Conservation (phyloP, 2,888 invertebrate genomes). For the Palloptera scutellata region DNA sequence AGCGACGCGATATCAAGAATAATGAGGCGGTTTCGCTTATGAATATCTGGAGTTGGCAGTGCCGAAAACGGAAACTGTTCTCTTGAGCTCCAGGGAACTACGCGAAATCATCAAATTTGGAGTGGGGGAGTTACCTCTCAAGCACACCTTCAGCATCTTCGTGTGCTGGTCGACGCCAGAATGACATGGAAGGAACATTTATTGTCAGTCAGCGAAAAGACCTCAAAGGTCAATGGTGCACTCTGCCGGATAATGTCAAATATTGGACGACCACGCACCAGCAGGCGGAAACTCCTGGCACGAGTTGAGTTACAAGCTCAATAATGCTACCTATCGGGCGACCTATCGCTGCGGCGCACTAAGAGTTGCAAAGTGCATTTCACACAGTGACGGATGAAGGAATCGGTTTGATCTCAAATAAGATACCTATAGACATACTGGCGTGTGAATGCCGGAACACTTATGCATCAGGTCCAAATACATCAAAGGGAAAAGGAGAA, state of each 20-base stretch:
- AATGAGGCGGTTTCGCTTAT: slow-evolving; percentile 8
- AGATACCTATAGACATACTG: slow-evolving; percentile 2
- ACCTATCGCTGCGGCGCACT: slow-evolving; percentile 6
- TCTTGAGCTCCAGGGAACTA: slow-evolving; percentile 5
- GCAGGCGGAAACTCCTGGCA: slow-evolving; percentile 12
- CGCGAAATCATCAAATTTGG: background rate
- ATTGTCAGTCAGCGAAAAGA: background rate
- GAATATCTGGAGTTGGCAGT: too few species aligned
- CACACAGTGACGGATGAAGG: slow-evolving; percentile 15
- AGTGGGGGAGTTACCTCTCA: background rate
- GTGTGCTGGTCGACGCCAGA: too few species aligned
- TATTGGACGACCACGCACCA: slow-evolving; percentile 5
- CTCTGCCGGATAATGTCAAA: slow-evolving; percentile 17
- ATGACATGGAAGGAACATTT: background rate
- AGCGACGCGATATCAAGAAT: too few species aligned
- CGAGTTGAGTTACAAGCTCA: slow-evolving; percentile 9
- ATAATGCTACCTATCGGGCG: slow-evolving; percentile 9
- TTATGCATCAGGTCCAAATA: background rate
- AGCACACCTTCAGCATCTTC: background rate
- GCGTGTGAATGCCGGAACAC: background rate
- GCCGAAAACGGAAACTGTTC: slow-evolving; percentile 10
- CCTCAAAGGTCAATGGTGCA: too few species aligned
- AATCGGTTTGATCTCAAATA: background rate
- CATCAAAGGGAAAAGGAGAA: background rate
- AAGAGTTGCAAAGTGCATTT: slow-evolving; percentile 7